Percentiles rank a stretch among this genome's conserved stretches.
Evolutionary conservation across 2,888 invertebrate genomes (phyloP).

Genomic region (Cerceris rybyensis): DNA sequence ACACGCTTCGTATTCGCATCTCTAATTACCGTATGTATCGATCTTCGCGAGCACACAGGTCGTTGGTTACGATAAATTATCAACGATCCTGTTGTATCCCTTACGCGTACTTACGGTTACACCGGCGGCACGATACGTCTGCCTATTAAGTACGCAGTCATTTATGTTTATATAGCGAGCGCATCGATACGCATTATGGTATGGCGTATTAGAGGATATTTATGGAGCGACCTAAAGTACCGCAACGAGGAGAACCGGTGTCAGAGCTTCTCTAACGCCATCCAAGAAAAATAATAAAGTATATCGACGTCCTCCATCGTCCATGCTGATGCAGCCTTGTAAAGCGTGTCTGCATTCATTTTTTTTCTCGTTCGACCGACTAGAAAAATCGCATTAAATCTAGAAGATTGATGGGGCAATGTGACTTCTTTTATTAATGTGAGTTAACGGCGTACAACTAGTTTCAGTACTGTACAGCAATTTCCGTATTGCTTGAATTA

Average conservation of each 20-base stretch:
- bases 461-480: too few species aligned
- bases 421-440: too few species aligned
- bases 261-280: slow-evolving; percentile 53
- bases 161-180: slow-evolving; percentile 38
- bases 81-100: slow-evolving; percentile 20
- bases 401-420: too few species aligned
- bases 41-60: slow-evolving; percentile 5
- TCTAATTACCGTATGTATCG: not conserved
- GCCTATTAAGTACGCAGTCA: slow-evolving; percentile 48
- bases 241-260: slow-evolving; percentile 20
- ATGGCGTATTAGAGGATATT: slow-evolving; percentile 58
- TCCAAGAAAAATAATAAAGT: slow-evolving; percentile 49
- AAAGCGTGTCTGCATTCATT: slow-evolving; percentile 9
- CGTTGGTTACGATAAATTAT: slow-evolving; percentile 25
- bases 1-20: too few species aligned
- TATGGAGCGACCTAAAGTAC: slow-evolving; percentile 53
- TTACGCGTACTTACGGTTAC: slow-evolving; percentile 53
- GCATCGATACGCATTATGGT: slow-evolving; percentile 52
- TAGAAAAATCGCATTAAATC: too few species aligned
- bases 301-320: not conserved
- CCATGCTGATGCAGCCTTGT: not conserved
- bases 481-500: too few species aligned
- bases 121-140: slow-evolving; percentile 6
- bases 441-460: too few species aligned
- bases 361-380: too few species aligned